phyloP scores from a whole-genome alignment of 2,888 invertebrate species.

The Chironomus tentans region DNA sequence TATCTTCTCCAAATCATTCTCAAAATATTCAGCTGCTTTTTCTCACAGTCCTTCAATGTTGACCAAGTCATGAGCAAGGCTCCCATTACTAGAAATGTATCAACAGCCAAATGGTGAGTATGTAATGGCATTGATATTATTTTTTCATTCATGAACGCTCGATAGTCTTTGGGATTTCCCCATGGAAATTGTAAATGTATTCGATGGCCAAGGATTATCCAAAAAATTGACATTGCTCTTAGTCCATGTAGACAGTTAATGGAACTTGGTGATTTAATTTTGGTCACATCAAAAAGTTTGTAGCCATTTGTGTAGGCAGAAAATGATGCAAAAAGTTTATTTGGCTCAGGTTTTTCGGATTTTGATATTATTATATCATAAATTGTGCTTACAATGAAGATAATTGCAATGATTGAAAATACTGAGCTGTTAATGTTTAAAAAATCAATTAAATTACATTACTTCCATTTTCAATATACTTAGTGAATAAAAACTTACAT shows the following conservation, averaged over 20 bases:
- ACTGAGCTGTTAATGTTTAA: conserved; percentile 31
- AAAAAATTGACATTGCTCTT: conserved; percentile 43
- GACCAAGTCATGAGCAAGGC: conserved; percentile 48
- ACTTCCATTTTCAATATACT: too few relatives aligned
- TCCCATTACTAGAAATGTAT: conserved; percentile 54
- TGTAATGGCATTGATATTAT: too few relatives aligned
- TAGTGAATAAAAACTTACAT: conserved; percentile 34
- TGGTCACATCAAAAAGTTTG: conserved; percentile 39
- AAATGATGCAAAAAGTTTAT: conserved; percentile 36
- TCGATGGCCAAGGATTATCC: conserved; percentile 43
- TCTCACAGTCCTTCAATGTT: conserved; percentile 36
- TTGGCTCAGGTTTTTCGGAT: conserved; percentile 30
- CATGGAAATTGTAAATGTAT: conserved; percentile 17
- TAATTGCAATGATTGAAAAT: conserved; percentile 29
- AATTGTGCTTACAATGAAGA: conserved; percentile 31
- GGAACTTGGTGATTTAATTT: conserved; percentile 37
- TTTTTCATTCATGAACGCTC: conserved; percentile 24
- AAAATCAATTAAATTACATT: too few relatives aligned
- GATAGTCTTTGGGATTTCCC: conserved; percentile 26
- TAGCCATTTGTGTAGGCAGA: conserved; percentile 42
- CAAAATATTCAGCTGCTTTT: conserved; percentile 36
- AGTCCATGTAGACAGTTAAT: conserved; percentile 43
- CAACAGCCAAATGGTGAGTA: too few relatives aligned
- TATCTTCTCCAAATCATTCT: conserved; percentile 42
- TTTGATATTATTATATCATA: conserved; percentile 29